Evolutionary conservation across 2,888 invertebrate genomes (phyloP), one percentile per base, ranked within the genome.

Genomic region (Byasa hedistus): DNA sequence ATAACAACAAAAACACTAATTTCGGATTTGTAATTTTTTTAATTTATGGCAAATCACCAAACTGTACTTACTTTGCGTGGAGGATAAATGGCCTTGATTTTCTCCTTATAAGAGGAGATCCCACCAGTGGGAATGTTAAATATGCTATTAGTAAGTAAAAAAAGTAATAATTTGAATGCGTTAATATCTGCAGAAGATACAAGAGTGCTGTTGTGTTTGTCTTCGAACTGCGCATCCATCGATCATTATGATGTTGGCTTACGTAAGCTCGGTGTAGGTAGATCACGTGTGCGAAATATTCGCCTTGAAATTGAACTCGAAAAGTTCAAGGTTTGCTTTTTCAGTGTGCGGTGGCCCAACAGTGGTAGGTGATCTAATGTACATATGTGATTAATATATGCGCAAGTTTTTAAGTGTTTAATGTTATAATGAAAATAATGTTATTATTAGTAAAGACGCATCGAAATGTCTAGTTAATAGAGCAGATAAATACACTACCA

Each of bases 271-370:
- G 72, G 75, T 77, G 80, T 80, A 77, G 81, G 81, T 79, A 75
- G 79, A 81, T 80, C 83, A 86, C 85, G 84, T 84, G 84, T 80
- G 79, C 76, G 77, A 72, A 76, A 75, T 76, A 77, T 77, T 89
- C 80, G 83, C 91, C 91, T 91, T 91, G 89, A 84, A 81, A 75
- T 78, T 88, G 89, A 91, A 89, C 91, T 87, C 84, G 70, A 72
- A 68, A 81, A 85, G 91, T 91, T 91, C 91, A 91, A 91, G 91
- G 91, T 81, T 86, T 80, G 77, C 83, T 91, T 90, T 54, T 91
- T 91, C 87, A 82, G 78, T 76, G 70, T 71, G 72, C 78, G 72
- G 76, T 72, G 73, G 76, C 71, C 78, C 78, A 85, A 81, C 76
- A 84, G 86, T 83, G 86, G 86, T 83, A 80, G 80, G 65, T 73